Base-by-base conservation (phyloP, 2,113 vertebrate genomes). In the Amphilophus citrinellus region DNA sequence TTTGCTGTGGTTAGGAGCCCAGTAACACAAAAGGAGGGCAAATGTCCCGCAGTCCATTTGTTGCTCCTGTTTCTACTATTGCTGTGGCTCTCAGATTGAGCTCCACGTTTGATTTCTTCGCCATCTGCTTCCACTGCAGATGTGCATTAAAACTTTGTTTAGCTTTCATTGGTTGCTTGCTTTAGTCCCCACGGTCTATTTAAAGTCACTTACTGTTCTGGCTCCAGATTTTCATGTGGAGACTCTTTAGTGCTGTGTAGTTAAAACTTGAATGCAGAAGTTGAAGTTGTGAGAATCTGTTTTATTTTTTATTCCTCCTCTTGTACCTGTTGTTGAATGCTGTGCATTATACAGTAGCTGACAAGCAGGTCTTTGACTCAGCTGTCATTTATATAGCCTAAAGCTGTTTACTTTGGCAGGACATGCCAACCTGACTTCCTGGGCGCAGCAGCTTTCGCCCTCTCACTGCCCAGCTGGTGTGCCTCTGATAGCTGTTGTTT, bases 1-100 rank as follows among this genome's bases (percentile, higher is more conserved):
- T 89, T 90, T 92, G 76, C 76, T 93, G 91, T 92, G 93, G 90
- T 92, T 76, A 37, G 65, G 57, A 90, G 57, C 61, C 83, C 82
- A 79, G 84, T 75, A 93, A 90, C 68, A 66, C 3, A 79, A 80
- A 65, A 65, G 50, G 87, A 89, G 93, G 78, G 61, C 85, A 88
- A 90, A 89, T 90, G 84, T 87, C 56, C 82, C 88, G n/a, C 30
- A 87, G 75, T 76, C 81, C 86, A 89, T 92, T 92, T 92, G 89
- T 91, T 88, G 81, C 61, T 57, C 61, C n/a, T 11, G 56, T 24
- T 80, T 87, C 35, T 77, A 73, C 63, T 88, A 60, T 30, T 73
- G 68, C 68, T 73, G 62, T 87, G 76, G 80, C 65, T 62, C 14
- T 30, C 62, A 65, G 82, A 76, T 84, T 92, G 82, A 87, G 90